Evolutionary conservation across 2,113 vertebrate species (phyloP), one percentile per base, ranked within the genome.

Genomic region (Thymallus thymallus): DNA sequence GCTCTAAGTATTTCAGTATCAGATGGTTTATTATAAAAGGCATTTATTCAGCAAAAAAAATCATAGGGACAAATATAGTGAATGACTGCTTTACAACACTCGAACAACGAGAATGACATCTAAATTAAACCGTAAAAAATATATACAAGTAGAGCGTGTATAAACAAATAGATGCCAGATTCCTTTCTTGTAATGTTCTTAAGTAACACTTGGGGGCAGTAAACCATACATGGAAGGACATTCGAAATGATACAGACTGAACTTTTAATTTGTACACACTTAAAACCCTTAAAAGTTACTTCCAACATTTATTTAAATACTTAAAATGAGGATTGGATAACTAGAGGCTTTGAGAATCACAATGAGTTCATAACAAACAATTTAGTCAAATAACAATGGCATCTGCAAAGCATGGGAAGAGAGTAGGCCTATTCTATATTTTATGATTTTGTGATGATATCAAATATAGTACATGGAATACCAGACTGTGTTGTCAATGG

Each of bases 151-250:
- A n/a, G n/a, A 26, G 1, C 6, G 12, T 60, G 18, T 60, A 7
- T 2, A 60, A n/a, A n/a, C 10, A 12, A 58, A 22, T 23, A 18
- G 14, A 18, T 5, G 56, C 56, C 56, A 60, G 56, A 23, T 60
- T 18, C 48, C 18, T 74, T 4, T 46, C 55, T 29, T 76, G 83
- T 45, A 76, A 51, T 85, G 74, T 75, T 51, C 51, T 62, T 74
- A 23, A 72, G 73, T 75, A 79, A 91, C 93, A 89, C 90, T 80
- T 88, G 92, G 82, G 79, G 92, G 91, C 92, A 79, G 81, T 86
- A 82, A 63, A 48, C 67, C 80, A 79, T 80, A 66, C 76, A 3
- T 56, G 69, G 6, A 24, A 10, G 9, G 35, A 41, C 0, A 41
- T 29, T 26, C 9, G 0, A 41, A 41, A 90, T 84, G 89, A 84